Evolutionary conservation across 2,888 invertebrate genomes (phyloP).

Genomic region (Plusia festucae): DNA sequence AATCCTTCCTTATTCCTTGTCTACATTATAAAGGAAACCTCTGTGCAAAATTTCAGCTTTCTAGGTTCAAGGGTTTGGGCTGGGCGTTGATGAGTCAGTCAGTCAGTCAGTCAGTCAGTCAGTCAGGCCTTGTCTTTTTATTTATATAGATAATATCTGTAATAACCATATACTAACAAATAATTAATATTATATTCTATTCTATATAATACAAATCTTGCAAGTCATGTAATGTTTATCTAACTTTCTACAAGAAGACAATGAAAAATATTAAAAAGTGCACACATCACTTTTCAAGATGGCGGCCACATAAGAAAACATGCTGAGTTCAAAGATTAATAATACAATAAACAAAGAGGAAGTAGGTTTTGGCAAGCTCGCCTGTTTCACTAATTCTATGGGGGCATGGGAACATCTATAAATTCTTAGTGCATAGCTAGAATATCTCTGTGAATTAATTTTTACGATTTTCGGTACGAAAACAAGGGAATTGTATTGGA

Average conservation of each 20-base stretch:
- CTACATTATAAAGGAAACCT: no score
- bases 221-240: background rate
- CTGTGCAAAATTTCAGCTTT: no score
- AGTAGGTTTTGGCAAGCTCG: conserved; percentile 56
- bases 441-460: conserved; percentile 39
- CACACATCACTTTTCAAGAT: conserved; percentile 20
- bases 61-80: no score
- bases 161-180: no score
- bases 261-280: background rate
- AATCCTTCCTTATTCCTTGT: no score
- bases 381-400: conserved; percentile 50
- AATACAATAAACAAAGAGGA: conserved; percentile 52
- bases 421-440: conserved; percentile 39
- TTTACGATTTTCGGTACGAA: conserved; percentile 34
- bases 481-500: conserved; percentile 2
- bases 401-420: conserved; percentile 41
- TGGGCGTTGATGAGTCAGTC: no score
- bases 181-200: no score
- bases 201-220: no score
- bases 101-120: no score
- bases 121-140: no score
- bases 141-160: no score
- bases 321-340: conserved; percentile 50
- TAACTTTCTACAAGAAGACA: background rate
- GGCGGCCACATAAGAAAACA: conserved; percentile 33